Conservation (phyloP, 2,888 invertebrate species). For the Chloroclystis v-ata region DNA sequence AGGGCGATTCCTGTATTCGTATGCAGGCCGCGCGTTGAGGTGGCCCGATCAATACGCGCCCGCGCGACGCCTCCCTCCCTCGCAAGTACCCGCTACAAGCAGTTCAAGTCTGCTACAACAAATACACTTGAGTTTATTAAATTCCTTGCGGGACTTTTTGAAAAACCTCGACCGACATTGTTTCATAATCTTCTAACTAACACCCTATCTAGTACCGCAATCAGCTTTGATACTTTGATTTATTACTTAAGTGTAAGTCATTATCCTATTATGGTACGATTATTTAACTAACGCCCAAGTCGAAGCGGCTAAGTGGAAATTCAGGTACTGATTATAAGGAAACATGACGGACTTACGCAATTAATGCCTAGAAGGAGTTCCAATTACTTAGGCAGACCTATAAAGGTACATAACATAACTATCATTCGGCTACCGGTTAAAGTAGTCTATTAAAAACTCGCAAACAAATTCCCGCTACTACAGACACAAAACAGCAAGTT, state of each 20-base stretch:
- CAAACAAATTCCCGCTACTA: conserved; percentile 32
- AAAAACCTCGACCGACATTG: conserved; percentile 3
- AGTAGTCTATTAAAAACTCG: conserved; percentile 12
- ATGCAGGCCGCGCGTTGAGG: conserved; percentile 69
- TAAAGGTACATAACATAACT: no score
- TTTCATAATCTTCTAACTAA: background rate
- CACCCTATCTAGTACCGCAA: background rate
- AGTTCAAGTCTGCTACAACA: conserved; percentile 53
- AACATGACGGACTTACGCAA: conserved; percentile 1
- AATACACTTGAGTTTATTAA: conserved; percentile 56
- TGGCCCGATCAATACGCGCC: conserved; percentile 74
- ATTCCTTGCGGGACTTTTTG: conserved; percentile 35
- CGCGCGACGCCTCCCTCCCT: conserved; percentile 65
- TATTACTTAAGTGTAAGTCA: conserved; percentile 11
- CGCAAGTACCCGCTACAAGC: conserved; percentile 44
- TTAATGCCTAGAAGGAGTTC: conserved; percentile 9
- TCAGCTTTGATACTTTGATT: conserved; percentile 9
- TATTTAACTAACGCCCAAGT: conserved; percentile 36
- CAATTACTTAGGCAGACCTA: conserved; percentile 8
- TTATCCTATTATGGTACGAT: conserved; percentile 33
- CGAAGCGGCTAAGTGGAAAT: conserved; percentile 15
- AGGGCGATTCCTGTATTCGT: conserved; percentile 72
- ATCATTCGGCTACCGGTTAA: conserved; percentile 18
- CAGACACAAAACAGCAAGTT: conserved; percentile 37
- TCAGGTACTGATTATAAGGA: conserved; percentile 10